phyloP scores from a whole-genome alignment of 2,113 vertebrate genomes.

The Brienomyrus brachyistius region DNA sequence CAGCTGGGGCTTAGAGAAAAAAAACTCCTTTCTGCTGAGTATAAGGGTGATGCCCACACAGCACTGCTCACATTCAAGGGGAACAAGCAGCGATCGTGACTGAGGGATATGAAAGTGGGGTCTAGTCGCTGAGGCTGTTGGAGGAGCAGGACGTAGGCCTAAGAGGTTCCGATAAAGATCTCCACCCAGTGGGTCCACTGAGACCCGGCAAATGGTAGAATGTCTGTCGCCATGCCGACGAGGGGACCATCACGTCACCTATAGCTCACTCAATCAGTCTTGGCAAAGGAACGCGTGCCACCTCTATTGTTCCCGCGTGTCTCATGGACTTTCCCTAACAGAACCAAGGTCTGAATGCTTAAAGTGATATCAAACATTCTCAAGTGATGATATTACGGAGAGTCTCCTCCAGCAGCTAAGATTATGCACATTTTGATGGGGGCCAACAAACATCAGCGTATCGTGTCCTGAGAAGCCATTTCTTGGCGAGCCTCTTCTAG shows the following conservation, averaged over 20 bases:
- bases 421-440: not conserved
- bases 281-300: not conserved
- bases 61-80: conserved; percentile 41
- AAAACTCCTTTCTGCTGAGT: conserved; percentile 22
- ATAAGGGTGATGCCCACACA: conserved; percentile 45
- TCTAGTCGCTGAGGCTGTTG: not conserved
- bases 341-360: not conserved
- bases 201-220: not conserved
- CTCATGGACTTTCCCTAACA: not conserved
- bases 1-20: conserved; percentile 18
- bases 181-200: not conserved
- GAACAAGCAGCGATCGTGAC: conserved; percentile 25
- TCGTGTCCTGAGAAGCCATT: not conserved
- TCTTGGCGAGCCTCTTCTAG: conserved; percentile 9
- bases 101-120: not conserved
- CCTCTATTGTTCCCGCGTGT: not conserved
- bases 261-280: not conserved
- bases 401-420: not conserved
- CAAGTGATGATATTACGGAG: not conserved
- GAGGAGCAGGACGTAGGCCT: not conserved
- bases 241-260: not conserved
- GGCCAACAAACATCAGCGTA: not conserved
- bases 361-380: conserved; percentile 9
- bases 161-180: not conserved
- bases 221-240: not conserved